Evolutionary conservation across 2,888 invertebrate genomes (phyloP).

Genomic region (Drosophila lutescens): DNA sequence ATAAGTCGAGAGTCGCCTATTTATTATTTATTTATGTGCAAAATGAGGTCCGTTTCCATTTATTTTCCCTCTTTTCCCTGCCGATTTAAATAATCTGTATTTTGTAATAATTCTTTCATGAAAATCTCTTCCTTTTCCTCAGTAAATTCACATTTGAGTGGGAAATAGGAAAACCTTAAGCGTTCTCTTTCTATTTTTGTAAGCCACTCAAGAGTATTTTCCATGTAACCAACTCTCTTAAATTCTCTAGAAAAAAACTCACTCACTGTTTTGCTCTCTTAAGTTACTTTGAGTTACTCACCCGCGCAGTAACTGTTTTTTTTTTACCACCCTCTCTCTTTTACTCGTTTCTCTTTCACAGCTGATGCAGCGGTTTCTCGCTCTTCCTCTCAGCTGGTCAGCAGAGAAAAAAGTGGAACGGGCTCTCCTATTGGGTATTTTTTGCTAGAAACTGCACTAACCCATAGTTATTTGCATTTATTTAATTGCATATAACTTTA

Average conservation of each 20-base stretch:
- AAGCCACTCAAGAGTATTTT: conserved; percentile 12
- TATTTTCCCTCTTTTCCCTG: background rate
- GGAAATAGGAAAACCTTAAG: background rate
- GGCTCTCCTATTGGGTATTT: conserved; percentile 8
- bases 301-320: background rate
- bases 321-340: background rate
- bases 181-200: background rate
- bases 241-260: background rate
- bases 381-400: conserved; percentile 22
- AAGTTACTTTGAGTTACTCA: conserved; percentile 7
- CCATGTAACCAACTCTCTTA: background rate
- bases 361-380: conserved; percentile 23
- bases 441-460: background rate
- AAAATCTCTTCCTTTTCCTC: conserved; percentile 12
- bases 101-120: conserved; percentile 19
- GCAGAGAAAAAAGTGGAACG: conserved; percentile 14
- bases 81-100: conserved; percentile 32
- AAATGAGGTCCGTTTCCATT: conserved; percentile 5
- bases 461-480: background rate
- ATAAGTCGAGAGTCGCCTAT: conserved; percentile 11
- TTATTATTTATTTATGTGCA: conserved; percentile 29
- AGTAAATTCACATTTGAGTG: conserved; percentile 8
- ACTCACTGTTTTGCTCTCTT: background rate
- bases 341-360: conserved; percentile 22
- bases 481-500: background rate